Evolutionary conservation across 2,113 vertebrate species (phyloP), one percentile per base, ranked within the genome.

Genomic region (Seriola quinqueradiata): DNA sequence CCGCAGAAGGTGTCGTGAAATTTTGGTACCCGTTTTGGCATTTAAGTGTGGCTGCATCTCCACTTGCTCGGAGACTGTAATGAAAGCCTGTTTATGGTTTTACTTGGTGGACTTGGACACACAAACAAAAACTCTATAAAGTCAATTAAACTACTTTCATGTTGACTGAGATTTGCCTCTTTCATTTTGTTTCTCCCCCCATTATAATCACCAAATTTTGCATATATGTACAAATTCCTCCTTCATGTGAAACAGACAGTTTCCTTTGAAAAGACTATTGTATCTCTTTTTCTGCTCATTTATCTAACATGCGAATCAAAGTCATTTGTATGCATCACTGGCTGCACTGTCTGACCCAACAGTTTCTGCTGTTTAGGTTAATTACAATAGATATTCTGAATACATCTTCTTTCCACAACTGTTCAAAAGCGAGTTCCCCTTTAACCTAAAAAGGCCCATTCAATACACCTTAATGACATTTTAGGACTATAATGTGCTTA

Each of bases 11-110:
- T 72, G 65, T 44, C 77, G 36, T 55, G 54, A 72, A 60, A 69
- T 82, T 74, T 69, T 65, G 54, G 63, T 70, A 4, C 67, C 63
- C 59, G 38, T 80, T 79, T 60, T 70, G 71, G 28, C 36, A 77
- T 81, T 90, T 75, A 81, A 64, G 38, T 12, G 19, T 0, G 75
- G 16, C 55, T 75, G 28, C 21, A 4, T 65, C 81, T 55, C 44
- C 65, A 70, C 68, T 83, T 21, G 0, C 48, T 65, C 32, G 42
- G 77, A 73, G 36, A 68, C n/a, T 63, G 67, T 11, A 64, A 44
- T 70, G 48, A 75, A 75, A 68, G 36, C 16, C 48, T 83, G 78
- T 65, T 65, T 54, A 71, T 69, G 50, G 32, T 50, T 75, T 71
- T 23, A 58, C 40, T 60, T 58, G 55, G 28, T 40, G 40, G 25